Evolutionary conservation across 2,888 invertebrate species (phyloP), one percentile per base, ranked within the genome.

Genomic region (Athalia rosae): DNA sequence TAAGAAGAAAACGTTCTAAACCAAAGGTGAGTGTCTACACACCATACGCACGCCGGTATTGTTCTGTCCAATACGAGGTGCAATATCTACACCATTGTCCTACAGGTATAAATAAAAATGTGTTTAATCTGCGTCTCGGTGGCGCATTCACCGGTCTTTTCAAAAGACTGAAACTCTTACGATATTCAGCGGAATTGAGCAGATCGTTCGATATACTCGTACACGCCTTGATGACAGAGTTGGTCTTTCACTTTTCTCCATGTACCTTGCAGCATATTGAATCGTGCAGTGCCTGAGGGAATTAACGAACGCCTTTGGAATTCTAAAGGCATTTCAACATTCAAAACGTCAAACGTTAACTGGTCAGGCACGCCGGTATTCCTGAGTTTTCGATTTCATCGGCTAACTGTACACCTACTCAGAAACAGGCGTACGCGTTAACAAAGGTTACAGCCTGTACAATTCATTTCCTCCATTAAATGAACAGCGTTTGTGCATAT

Each of bases 21-120:
- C 93, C 95, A 85, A 95, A 95, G 95, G 96, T 95, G 86, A 93
- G 93, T 28, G 93, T 28, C 28, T 28, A 2, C 28, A 28, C 28
- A 28, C 2, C 28, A 28, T 28, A 28, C 28, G 28, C 28, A 28
- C 28, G 28, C 28, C 28, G 28, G 28, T 28, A 28, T 28, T 28
- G 28, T 28, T 28, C 28, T 28, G 28, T n/a, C n/a, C n/a, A n/a
- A n/a, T n/a, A n/a, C n/a, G n/a, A n/a, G n/a, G n/a, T 28, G 28
- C 28, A 28, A 28, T 28, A 28, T 28, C 28, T 28, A 28, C 28
- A 28, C 28, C 28, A 28, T 28, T 53, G n/a, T 7, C 53, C 53
- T 7, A 53, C 53, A 28, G 28, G 28, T 28, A 28, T 28, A 2
- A 28, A 28, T 28, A 28, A 28, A 28, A 28, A 28, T 28, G 28